Evolutionary conservation across 2,888 invertebrate genomes (phyloP), one percentile per base, ranked within the genome.

Genomic region (Leucozona laternaria): DNA sequence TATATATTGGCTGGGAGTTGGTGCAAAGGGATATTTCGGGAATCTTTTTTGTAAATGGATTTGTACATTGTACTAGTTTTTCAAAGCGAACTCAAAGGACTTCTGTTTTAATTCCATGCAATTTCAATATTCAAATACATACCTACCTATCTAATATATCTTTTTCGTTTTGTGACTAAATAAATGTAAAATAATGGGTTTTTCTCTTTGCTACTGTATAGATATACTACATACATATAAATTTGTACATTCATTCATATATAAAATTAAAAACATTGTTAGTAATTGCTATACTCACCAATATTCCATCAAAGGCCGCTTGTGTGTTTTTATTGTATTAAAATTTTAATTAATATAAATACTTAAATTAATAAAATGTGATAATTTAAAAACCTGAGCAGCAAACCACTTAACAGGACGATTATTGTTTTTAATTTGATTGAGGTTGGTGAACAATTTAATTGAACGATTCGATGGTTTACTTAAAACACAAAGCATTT

Each of bases 351-450:
- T 77, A 71, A 48, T 53, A 45, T 40, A 11, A 2, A 20, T 62
- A 17, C 57, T 77, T 64, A 60, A 81, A 77, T 81, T 81, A 77
- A 71, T 77, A 48, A 77, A 77, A 71, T 20, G 37, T 50, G 75
- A 76, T 81, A 37, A 22, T 34, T 66, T 66, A 11, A 10, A 58
- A 20, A 37, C 40, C 28, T 6, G n/a, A n/a, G 6, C 28, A 43
- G 25, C 34, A 13, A 43, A 28, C 37, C 20, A 43, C 22, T 53
- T 28, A 40, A 25, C 1, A 11, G 40, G 34, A 45, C 4, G 7
- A 34, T 37, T 72, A 55, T 76, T 57, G 6, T 58, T 66, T 40
- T 20, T 20, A 15, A 22, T 60, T 37, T 50, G 58, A 43, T 40
- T 73, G 43, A 53, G 66, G 25, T 68, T 57, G 7, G 11, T 45